Evolutionary conservation across 2,888 invertebrate genomes (phyloP).

Genomic region (Pantelozetes paolii): DNA sequence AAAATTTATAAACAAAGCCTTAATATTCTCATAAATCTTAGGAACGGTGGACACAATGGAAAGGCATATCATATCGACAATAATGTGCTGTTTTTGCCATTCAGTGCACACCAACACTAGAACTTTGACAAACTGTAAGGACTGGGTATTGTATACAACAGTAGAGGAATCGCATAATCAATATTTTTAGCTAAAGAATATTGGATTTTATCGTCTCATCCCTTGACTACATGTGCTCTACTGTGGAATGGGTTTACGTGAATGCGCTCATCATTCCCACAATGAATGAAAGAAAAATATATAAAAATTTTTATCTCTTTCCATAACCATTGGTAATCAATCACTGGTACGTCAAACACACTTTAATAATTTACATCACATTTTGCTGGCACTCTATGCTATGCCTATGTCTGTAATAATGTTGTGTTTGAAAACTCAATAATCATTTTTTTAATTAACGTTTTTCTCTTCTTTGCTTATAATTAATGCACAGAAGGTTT

Average conservation of each 20-base stretch:
- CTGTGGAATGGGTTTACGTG: background rate
- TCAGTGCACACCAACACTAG: background rate
- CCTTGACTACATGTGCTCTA: background rate
- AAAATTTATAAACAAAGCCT: slow-evolving; percentile 31
- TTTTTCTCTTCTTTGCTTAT: background rate
- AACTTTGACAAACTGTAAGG: background rate
- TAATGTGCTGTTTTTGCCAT: slow-evolving; percentile 5
- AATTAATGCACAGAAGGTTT: slow-evolving; percentile 26
- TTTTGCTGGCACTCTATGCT: background rate
- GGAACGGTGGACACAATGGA: slow-evolving; percentile 14
- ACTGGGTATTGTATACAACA: background rate
- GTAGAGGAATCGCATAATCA: background rate
- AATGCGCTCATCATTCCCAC: background rate
- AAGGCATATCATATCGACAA: slow-evolving; percentile 5
- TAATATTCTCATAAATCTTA: slow-evolving; percentile 16
- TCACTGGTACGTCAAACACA: slow-evolving; percentile 20
- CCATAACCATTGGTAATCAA: background rate
- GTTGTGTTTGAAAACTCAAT: slow-evolving; percentile 7
- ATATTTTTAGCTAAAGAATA: background rate
- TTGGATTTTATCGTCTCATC: background rate
- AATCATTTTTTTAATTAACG: slow-evolving; percentile 34
- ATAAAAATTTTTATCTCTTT: slow-evolving; percentile 21
- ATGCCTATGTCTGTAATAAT: background rate
- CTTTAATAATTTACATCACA: slow-evolving; percentile 31
- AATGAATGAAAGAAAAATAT: background rate